Base-by-base conservation (phyloP, 2,797 vertebrate species). In the Furcifer pardalis region DNA sequence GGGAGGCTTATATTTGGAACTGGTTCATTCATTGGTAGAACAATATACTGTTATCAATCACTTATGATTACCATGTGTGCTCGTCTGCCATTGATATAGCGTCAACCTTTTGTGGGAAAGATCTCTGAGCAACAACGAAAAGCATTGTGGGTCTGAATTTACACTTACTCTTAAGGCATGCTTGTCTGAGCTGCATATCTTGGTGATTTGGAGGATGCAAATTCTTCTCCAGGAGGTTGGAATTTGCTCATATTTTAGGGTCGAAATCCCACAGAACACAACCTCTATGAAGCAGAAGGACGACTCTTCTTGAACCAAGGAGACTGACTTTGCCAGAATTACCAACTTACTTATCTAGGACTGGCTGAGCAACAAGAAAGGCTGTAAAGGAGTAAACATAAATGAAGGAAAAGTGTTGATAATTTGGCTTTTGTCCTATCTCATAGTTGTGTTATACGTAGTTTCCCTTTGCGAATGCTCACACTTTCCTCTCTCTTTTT, bases 391-490 rank as follows among this genome's bases (percentile, higher is more conserved):
- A 89, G 87, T 87, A 88, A 89, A 92, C 92, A 86, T 46, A 88
- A 91, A 90, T 91, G 84, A 84, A 89, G 88, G 91, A 88, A 21
- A 85, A 59, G n/a, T 83, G 78, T 91, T 80, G 77, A 73, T 68
- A 74, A 91, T 88, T 77, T 71, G 80, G 72, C 78, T 88, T 83
- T 82, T 17, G 82, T 92, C 92, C 87, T 75, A 73, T 89, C 89
- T 92, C 79, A 30, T 84, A 87, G 37, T 86, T 77, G 23, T 30
- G 76, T 86, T 86, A 72, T 87, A 40, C 30, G 86, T 89, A 87
- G 88, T 93, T 92, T 83, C 85, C 90, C 90, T 46, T 92, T 89
- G 91, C 89, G 91, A 89, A 92, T 91, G 88, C 79, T 81, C 91
- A 86, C 46, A 15, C 15, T 89, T 87, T 30, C 52, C 82, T 82